Conservation (phyloP, 2,797 vertebrate genomes). For the Pantherophis vulpinus region DNA sequence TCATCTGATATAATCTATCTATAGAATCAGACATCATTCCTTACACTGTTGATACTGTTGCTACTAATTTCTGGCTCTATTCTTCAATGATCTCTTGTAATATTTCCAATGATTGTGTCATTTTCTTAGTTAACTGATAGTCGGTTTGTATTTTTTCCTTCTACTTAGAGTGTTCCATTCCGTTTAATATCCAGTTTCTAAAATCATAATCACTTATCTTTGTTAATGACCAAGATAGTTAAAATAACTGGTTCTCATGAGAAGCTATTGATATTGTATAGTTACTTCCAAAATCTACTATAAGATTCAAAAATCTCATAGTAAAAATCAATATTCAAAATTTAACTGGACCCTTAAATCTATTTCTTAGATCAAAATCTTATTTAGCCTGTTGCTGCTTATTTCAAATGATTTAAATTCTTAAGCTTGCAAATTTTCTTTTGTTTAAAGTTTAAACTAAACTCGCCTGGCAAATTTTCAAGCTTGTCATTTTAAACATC, state of each 20-base stretch:
- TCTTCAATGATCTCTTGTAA: neutral
- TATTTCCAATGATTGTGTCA: neutral
- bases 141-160: neutral
- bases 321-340: no score
- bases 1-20: neutral
- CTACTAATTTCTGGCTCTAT: neutral
- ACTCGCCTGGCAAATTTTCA: no score
- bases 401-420: no score
- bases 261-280: neutral
- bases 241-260: neutral
- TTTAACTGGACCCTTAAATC: no score
- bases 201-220: neutral
- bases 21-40: neutral
- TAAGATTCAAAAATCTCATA: no score
- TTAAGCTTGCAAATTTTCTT: no score
- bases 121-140: neutral
- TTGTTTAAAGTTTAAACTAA: no score
- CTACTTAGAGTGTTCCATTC: neutral
- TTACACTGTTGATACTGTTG: neutral
- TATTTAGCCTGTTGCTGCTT: no score
- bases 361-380: no score
- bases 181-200: neutral
- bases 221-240: neutral
- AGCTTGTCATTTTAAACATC: no score
- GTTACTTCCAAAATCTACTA: no score